Percentiles rank a stretch among this genome's conserved stretches.
phyloP scores from a whole-genome alignment of 2,888 invertebrate genomes.

The Carcina quercana region DNA sequence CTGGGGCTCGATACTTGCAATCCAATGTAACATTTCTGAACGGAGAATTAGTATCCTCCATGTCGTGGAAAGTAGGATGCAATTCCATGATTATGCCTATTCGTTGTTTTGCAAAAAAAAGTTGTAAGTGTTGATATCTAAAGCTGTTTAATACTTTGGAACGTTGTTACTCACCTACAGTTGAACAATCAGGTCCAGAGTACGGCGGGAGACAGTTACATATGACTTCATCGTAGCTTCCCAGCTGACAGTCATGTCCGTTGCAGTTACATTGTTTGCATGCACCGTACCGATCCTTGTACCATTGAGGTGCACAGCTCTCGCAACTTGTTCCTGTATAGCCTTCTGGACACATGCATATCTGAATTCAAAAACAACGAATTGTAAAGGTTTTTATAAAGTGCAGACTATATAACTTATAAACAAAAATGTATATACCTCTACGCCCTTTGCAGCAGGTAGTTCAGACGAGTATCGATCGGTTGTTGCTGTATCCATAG shows the following conservation, averaged over 20 bases:
- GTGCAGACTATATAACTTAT: neutral
- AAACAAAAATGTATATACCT: constrained; percentile 56
- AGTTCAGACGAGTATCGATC: constrained; percentile 69
- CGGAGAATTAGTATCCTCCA: constrained; percentile 21
- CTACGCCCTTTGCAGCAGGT: constrained; percentile 83
- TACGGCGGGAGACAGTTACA: constrained; percentile 83
- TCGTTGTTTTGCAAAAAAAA: constrained; percentile 15
- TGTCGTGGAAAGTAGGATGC: constrained; percentile 45
- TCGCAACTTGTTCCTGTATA: constrained; percentile 91
- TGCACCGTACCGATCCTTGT: constrained; percentile 77
- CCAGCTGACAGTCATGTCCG: constrained; percentile 78
- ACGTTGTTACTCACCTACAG: constrained; percentile 33
- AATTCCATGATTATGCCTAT: constrained; percentile 64
- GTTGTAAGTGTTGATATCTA: too few relatives aligned
- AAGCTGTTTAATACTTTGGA: neutral
- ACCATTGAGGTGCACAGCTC: constrained; percentile 80
- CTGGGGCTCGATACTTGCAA: constrained; percentile 58
- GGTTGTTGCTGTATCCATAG: constrained; percentile 87
- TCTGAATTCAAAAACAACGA: constrained; percentile 25
- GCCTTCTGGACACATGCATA: constrained; percentile 87
- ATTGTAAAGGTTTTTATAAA: too few relatives aligned
- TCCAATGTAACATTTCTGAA: constrained; percentile 40
- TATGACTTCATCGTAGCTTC: constrained; percentile 71
- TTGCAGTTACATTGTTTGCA: constrained; percentile 86
- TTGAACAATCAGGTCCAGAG: constrained; percentile 78